Conservation (phyloP, 2,113 vertebrate genomes). For the Sakesphorus luctuosus region DNA sequence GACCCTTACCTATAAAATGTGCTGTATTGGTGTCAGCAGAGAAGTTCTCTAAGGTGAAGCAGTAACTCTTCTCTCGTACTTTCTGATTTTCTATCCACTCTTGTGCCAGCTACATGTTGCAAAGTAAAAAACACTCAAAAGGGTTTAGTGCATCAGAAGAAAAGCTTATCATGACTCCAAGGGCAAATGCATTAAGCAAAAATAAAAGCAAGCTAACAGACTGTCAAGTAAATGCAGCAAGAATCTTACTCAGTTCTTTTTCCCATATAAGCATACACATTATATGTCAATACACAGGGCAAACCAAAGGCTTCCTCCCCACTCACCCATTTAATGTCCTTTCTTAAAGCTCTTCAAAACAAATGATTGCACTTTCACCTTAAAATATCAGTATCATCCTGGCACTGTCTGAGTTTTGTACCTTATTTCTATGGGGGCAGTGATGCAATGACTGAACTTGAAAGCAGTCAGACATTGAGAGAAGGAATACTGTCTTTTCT, state of each 20-base stretch:
- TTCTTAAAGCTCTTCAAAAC: neutral
- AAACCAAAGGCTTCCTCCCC: neutral
- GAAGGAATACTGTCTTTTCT: neutral
- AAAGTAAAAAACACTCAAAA: conserved; percentile 25
- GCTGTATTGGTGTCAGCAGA: conserved; percentile 68
- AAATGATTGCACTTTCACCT: neutral
- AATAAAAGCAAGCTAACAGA: neutral
- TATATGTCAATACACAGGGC: neutral
- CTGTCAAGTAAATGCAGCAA: neutral
- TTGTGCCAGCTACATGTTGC: conserved; percentile 71
- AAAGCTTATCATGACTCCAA: neutral
- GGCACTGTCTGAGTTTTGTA: neutral
- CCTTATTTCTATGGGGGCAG: neutral
- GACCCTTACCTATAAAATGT: conserved; percentile 71
- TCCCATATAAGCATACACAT: neutral
- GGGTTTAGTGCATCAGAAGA: neutral
- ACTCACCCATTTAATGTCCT: neutral
- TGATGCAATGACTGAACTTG: neutral
- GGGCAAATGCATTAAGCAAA: neutral
- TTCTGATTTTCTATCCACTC: conserved; percentile 74
- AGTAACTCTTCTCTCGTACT: conserved; percentile 53
- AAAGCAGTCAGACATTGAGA: neutral
- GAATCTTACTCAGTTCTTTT: neutral
- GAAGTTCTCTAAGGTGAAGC: conserved; percentile 71
- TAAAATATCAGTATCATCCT: neutral